Conservation (phyloP, 2,888 invertebrate genomes). For the Syrphus vitripennis region DNA sequence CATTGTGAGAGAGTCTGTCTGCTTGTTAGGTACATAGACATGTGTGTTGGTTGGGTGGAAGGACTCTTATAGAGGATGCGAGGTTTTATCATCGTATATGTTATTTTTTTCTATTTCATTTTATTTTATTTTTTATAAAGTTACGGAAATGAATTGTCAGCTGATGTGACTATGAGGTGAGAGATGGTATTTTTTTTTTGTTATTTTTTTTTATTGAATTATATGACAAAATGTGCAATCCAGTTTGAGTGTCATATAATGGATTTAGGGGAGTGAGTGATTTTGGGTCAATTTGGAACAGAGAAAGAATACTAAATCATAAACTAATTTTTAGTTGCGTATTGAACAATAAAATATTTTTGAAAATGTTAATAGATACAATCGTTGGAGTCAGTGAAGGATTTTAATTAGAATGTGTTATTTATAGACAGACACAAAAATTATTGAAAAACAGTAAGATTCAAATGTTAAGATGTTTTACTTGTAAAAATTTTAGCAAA, state of each 20-base stretch:
- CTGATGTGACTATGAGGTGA: slow-evolving; percentile 10
- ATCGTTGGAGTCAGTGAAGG: no score
- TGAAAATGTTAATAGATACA: no score
- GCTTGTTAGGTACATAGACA: neutral
- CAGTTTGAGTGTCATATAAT: neutral
- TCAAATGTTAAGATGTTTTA: no score
- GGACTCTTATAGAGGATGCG: slow-evolving; percentile 6
- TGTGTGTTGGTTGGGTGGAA: neutral
- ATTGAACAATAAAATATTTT: neutral
- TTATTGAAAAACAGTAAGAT: no score
- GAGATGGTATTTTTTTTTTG: neutral
- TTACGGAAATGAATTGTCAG: slow-evolving; percentile 10
- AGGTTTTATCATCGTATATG: neutral
- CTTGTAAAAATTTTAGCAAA: no score
- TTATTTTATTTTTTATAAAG: neutral
- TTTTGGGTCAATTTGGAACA: neutral
- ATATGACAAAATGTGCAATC: slow-evolving; percentile 18
- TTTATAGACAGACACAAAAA: no score
- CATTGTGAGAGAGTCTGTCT: slow-evolving; percentile 22
- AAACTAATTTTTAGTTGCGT: neutral
- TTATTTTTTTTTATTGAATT: neutral
- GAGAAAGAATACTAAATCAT: neutral
- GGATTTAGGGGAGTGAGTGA: neutral
- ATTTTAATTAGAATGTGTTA: no score
- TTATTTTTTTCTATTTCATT: neutral